Percentiles rank a stretch among this genome's conserved stretches.
phyloP scores from a whole-genome alignment of 1,140 invertebrate genomes.

The Lucilia cuprina region DNA sequence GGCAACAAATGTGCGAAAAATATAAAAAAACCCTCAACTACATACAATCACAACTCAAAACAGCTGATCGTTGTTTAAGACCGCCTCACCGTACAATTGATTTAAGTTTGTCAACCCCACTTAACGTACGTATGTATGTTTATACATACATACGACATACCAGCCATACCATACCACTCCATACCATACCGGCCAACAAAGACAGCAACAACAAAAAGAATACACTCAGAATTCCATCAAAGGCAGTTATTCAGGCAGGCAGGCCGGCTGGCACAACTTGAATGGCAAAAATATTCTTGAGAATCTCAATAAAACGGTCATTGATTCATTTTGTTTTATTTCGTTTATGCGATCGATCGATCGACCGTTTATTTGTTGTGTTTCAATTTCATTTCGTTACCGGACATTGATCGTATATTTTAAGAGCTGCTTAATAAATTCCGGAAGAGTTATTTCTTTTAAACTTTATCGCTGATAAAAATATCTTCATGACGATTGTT shows the following conservation, averaged over 20 bases:
- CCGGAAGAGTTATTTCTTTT: conserved; percentile 5
- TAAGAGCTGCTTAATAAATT: neutral
- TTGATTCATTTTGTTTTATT: conserved; percentile 3
- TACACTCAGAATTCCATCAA: neutral
- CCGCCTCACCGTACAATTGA: neutral
- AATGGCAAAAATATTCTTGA: conserved; percentile 25
- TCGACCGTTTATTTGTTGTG: neutral
- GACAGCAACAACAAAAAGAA: neutral
- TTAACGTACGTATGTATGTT: neutral
- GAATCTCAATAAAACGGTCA: conserved; percentile 29
- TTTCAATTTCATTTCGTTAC: conserved; percentile 1
- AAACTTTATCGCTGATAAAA: neutral
- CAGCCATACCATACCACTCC: neutral
- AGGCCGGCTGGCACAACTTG: neutral
- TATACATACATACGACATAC: too few relatives aligned
- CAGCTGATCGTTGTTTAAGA: neutral
- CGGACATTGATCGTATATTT: neutral
- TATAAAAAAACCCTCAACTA: neutral
- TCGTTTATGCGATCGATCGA: neutral
- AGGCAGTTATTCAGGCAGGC: neutral
- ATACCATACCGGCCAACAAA: neutral
- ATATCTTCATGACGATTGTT: neutral
- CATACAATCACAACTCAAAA: neutral
- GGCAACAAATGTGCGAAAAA: neutral
- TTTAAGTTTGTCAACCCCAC: conserved; percentile 10